Base-by-base conservation (phyloP, 2,113 vertebrate genomes). In the Monarcha castaneiventris region DNA sequence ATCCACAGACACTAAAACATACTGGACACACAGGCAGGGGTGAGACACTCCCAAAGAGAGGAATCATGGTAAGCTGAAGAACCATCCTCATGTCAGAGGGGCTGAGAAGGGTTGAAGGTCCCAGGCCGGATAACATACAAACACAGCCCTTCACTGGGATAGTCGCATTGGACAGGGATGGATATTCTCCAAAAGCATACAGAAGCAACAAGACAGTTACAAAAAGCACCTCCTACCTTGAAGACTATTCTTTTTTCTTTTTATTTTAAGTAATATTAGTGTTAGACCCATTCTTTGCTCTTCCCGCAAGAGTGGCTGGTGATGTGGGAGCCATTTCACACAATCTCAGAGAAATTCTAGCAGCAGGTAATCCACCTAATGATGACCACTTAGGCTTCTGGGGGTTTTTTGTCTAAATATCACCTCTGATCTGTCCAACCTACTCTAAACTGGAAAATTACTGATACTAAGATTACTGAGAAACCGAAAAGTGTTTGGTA, bases 281-380 rank as follows among this genome's bases (percentile, higher is more conserved):
- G 13, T 54, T 80, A 44, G 13, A 35, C 12, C 4, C 16, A 21
- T 62, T 69, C 16, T 4, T 58, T 78, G 12, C 37, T 48, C 25
- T 58, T 66, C 32, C 25, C 0, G 0, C 16, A 18, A 13, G 5
- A 30, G 27, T 22, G 13, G 10, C 29, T 67, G 54, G 7, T 0
- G 0, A 30, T 19, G 13, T 8, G 11, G 11, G 21, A 83, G 15
- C 14, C 11, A 23, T 43, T 79, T 59, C n/a, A 27, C 22, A 21
- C 6, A 49, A 30, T 59, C 62, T 48, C 44, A 39, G 20, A 33
- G 56, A 67, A 87, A 35, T 33, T 25, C 30, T 35, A 58, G 30
- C 33, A 84, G 33, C 4, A 59, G 41, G 9, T 43, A 30, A 33
- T 26, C 20, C 11, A 14, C 15, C n/a, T 26, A 10, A 30, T 11